Evolutionary conservation across 2,797 vertebrate genomes (phyloP).

Genomic region (Rhynchotus rufescens): DNA sequence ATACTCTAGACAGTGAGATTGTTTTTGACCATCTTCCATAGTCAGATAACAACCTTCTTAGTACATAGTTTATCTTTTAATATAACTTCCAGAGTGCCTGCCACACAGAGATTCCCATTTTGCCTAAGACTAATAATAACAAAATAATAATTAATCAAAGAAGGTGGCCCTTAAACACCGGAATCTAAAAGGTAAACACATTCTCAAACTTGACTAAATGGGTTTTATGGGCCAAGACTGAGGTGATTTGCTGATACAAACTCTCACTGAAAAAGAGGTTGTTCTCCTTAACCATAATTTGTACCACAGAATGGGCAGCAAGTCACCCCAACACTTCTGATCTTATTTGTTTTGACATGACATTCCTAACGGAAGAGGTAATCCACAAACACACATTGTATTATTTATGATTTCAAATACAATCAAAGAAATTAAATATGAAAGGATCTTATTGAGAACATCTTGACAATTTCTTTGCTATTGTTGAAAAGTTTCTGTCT

Average conservation of each 20-base stretch:
- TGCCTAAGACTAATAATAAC: background rate
- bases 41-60: background rate
- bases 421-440: background rate
- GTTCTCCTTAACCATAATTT: background rate
- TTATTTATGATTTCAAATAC: background rate
- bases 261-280: background rate
- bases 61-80: background rate
- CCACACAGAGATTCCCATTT: background rate
- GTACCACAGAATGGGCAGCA: background rate
- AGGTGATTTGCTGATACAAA: background rate
- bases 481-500: background rate
- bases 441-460: background rate
- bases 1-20: background rate
- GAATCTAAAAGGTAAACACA: background rate
- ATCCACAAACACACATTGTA: background rate
- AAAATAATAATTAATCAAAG: conserved; percentile 4
- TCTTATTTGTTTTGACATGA: background rate
- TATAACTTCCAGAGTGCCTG: background rate
- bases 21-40: background rate
- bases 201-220: background rate
- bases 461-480: background rate
- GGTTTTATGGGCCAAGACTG: background rate
- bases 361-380: background rate
- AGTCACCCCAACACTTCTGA: background rate
- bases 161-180: background rate